phyloP scores from a whole-genome alignment of 2,888 invertebrate species.

The Incurvaria masculella region DNA sequence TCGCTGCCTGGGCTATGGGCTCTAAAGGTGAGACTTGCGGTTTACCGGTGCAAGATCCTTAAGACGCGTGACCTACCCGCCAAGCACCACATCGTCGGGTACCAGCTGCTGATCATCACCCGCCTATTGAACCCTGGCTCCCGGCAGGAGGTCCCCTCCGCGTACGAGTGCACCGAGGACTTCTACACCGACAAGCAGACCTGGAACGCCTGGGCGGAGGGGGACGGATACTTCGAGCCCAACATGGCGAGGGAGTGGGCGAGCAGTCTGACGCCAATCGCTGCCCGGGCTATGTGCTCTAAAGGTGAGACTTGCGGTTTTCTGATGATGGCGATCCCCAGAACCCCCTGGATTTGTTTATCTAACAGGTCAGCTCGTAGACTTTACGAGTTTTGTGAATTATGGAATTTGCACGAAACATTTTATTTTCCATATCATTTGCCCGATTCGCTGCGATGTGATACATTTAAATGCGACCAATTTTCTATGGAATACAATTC shows the following conservation, averaged over 20 bases:
- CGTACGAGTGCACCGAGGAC: slow-evolving; percentile 77
- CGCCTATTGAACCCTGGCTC: slow-evolving; percentile 35
- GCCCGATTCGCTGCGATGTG: too few relatives aligned
- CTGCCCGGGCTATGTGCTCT: slow-evolving; percentile 83
- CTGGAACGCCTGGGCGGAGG: slow-evolving; percentile 67
- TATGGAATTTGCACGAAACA: too few relatives aligned
- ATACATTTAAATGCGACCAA: too few relatives aligned
- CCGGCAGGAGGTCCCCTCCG: slow-evolving; percentile 53
- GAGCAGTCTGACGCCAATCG: slow-evolving; percentile 75
- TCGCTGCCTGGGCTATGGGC: slow-evolving; percentile 83
- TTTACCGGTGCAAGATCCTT: slow-evolving; percentile 78
- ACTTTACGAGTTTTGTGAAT: too few relatives aligned
- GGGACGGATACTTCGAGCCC: slow-evolving; percentile 63
- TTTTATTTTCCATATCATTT: too few relatives aligned
- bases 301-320: slow-evolving; percentile 60
- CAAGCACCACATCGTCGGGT: slow-evolving; percentile 82
- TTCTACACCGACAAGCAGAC: slow-evolving; percentile 49
- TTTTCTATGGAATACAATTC: too few relatives aligned
- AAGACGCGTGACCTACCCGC: slow-evolving; percentile 64
- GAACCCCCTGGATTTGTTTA: too few relatives aligned
- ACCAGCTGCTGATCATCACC: slow-evolving; percentile 62
- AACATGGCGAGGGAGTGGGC: slow-evolving; percentile 81
- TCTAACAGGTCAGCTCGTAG: too few relatives aligned
- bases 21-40: slow-evolving; percentile 62
- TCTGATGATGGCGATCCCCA: too few relatives aligned